Base-by-base conservation (phyloP, 1,140 invertebrate species). In the Rhynchophorus ferrugineus region DNA sequence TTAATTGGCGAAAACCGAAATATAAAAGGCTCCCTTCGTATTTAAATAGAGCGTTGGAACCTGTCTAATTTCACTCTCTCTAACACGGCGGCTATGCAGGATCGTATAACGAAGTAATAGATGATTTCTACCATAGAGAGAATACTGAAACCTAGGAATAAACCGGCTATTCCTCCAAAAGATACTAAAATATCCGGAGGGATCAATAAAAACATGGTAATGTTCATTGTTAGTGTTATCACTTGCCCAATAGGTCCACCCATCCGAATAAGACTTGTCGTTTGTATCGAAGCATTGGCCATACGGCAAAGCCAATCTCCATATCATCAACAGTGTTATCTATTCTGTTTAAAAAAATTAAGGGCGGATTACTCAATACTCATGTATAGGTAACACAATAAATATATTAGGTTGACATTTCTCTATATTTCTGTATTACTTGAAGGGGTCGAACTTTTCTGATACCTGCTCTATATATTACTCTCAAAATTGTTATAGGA, bases 241-340 rank as follows among this genome's bases (percentile, higher is more conserved):
- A 29, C 48, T 44, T 68, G 75, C 76, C 83, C 34, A 87, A 62
- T 34, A 87, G 71, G 72, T 87, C 84, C 0, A 87, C 80, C 83
- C 83, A 86, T 37, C 84, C 84, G 61, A 87, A 87, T 14, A 84
- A 71, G 2, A 87, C 82, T 65, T 86, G 82, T 17, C 83, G 74
- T 61, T 84, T 85, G 60, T 84, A 87, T 2, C 79, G 68, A 7
- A 85, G 78, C 72, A 83, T 81, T 1, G 84, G 83, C 84, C 83
- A 86, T 1, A 79, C 81, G 1, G 80, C 75, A 57, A 81, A 83
- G 65, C 80, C 77, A 5, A 69, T 69, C 61, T 78, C 75, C 50
- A 78, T 63, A 57, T 51, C 22, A 44, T 17, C 11, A 6, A 17
- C 9, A 18, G n/a, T 41, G 9, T 8, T 9, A 18, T 18, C 2